Base-by-base conservation (phyloP, 2,888 invertebrate genomes). In the Branchipolynoe longqiensis region DNA sequence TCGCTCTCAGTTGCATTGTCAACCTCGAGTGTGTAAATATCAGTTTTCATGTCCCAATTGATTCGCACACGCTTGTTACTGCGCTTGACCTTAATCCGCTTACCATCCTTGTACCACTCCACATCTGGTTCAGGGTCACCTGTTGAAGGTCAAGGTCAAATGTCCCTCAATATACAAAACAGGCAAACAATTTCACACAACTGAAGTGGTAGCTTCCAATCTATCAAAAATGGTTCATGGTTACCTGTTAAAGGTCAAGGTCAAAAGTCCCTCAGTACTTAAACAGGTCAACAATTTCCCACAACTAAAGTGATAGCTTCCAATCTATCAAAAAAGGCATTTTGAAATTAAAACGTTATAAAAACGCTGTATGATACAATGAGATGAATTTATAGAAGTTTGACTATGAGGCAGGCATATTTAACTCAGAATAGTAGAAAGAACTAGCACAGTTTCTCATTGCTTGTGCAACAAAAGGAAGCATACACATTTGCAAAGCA, bases 31-130 rank as follows among this genome's bases (percentile, higher is more conserved):
- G 87, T 89, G 84, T 89, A 89, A 8, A 86, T 74, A 73, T 88
- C 88, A 38, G 87, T 86, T 14, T 89, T 88, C 58, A 82, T 59
- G 40, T 85, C 82, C 85, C 81, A 85, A 25, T 62, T 25, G 25
- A 58, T 38, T 38, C 59, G 56, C 18, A 82, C 59, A 36, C 84
- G 40, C 1, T 31, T 54, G 54, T 82, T 82, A 14, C 33, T 38
- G 18, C 82, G 54, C 59, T 82, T 85, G 4, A 78, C 14, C 59
- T 86, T 84, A 33, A 90, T 62, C 8, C 69, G 82, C 33, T 88
- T 82, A 1, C 90, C 91, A 85, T 91, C 89, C 54, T 90, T 90
- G 78, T 88, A 86, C 93, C 93, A 94, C 82, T 89, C 89, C 56
- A 94, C 91, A 22, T 88, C 90, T 8, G 92, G 86, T 41, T 83